Evolutionary conservation across 1,140 invertebrate species (phyloP), one percentile per base, ranked within the genome.

Genomic region (Pseudoatta argentina): DNA sequence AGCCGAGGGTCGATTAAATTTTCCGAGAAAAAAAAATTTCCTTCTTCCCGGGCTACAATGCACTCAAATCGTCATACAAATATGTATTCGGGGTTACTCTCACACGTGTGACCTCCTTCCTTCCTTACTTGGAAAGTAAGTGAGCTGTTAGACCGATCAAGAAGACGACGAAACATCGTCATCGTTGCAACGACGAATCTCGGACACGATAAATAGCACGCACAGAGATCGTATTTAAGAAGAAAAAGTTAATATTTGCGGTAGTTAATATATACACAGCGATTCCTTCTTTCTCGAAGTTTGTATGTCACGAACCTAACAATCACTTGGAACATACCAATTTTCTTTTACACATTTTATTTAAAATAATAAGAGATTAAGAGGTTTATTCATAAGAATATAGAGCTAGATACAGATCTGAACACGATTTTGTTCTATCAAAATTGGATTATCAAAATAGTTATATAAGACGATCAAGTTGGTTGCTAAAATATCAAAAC

Each of bases 81-180:
- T 48, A 73, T 44, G 24, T 64, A 27, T 64, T 63, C 14, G 63
- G 18, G 21, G 66, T 55, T 81, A 12, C 30, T 55, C 61, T 61
- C 67, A 48, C 55, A 24, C 67, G 12, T 57, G 18, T 71, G 79
- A 83, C 79, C 79, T 83, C 79, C 27, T 83, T 83, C 79, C 27
- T 83, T 83, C 69, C 53, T 27, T n/a, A 24, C 55, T 83, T 83
- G 69, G 79, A 83, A 83, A 83, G 79, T 18, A 18, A 82, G 79
- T 18, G 24, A 82, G 34, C n/a, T 48, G 34, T 12, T 73, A 48
- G n/a, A 73, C 39, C 39, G 55, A 83, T 75, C 14, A 39, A 51
- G 55, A 24, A 51, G 24, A 73, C 24, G 34, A n/a, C 12, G 53
- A 30, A 57, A 57, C 14, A 14, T 48, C 53, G 53, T 48, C 44